Percentiles rank a stretch among this genome's conserved stretches.
Evolutionary conservation across 2,113 vertebrate species (phyloP).

Genomic region (Ictidomys tridecemlineatus): DNA sequence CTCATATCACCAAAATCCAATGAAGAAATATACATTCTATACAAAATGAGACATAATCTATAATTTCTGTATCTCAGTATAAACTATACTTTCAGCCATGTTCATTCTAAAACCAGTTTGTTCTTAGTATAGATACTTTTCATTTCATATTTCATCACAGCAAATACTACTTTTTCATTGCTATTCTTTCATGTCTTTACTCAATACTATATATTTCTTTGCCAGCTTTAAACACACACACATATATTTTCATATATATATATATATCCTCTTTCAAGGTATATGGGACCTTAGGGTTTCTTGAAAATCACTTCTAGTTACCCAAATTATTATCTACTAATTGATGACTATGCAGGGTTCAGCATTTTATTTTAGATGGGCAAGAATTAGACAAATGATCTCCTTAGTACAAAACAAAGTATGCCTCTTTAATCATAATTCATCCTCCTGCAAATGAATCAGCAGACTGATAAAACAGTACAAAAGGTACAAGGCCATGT

Average conservation of each 20-base stretch:
- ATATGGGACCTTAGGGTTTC: not conserved
- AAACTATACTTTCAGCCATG: not conserved
- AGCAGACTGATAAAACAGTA: not conserved
- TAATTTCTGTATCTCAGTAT: not conserved
- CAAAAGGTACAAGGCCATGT: not conserved
- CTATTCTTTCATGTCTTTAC: not conserved
- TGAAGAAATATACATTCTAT: not conserved
- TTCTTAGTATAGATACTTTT: not conserved
- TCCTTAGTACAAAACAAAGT: not conserved
- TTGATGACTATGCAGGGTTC: not conserved
- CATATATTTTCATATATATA: no score
- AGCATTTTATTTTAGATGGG: not conserved
- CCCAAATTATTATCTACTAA: not conserved
- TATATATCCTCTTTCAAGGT: not conserved
- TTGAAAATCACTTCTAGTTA: not conserved
- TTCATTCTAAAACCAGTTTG: not conserved
- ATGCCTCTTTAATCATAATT: not conserved
- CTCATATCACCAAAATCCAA: not conserved
- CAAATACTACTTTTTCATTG: not conserved
- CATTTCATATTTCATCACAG: conserved; percentile 26
- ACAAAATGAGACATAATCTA: not conserved
- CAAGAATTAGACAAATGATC: not conserved
- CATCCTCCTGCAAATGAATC: not conserved
- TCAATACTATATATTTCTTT: not conserved
- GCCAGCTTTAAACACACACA: not conserved